These are phyloP conservation scores for Odontamblyopus rebecca DNA, from an alignment of 2,797 vertebrate species.

Conservation along the genomic window DNA sequence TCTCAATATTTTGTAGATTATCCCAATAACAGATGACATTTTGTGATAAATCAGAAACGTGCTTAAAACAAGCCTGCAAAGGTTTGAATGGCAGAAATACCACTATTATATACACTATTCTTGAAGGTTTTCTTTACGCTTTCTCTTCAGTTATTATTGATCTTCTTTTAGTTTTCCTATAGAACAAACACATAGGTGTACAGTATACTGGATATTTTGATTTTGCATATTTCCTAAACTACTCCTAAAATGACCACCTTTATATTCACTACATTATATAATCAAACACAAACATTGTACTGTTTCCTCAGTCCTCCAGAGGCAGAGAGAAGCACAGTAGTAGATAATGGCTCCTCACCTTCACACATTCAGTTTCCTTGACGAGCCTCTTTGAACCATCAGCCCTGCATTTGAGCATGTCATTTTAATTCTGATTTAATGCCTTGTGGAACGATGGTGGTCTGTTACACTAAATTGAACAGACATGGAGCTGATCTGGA, in stretches of 20 bases:
- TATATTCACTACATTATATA: not conserved
- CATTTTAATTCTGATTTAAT: conserved; percentile 72
- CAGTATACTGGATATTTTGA: too few relatives aligned
- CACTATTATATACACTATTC: too few relatives aligned
- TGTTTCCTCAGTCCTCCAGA: conserved; percentile 11
- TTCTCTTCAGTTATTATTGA: too few relatives aligned
- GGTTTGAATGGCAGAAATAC: not conserved
- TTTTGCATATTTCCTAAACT: not conserved
- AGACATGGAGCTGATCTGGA: conserved; percentile 62
- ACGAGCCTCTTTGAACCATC: conserved; percentile 47
- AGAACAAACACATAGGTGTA: too few relatives aligned
- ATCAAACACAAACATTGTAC: conserved; percentile 6
- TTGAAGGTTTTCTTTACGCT: too few relatives aligned
- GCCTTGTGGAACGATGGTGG: conserved; percentile 42
- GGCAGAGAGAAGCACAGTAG: conserved; percentile 2
- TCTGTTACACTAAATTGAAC: conserved; percentile 63
- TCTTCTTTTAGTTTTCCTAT: too few relatives aligned
- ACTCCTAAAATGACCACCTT: too few relatives aligned
- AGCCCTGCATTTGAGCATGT: conserved; percentile 56
- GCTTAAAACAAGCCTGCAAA: not conserved
- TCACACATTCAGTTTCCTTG: conserved; percentile 49
- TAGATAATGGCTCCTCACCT: conserved; percentile 47
- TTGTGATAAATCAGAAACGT: not conserved
- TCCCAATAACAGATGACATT: not conserved
- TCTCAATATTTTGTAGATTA: too few relatives aligned